Evolutionary conservation across 2,888 invertebrate genomes (phyloP), one percentile per base, ranked within the genome.

Genomic region (Rhyacophila evoluta): DNA sequence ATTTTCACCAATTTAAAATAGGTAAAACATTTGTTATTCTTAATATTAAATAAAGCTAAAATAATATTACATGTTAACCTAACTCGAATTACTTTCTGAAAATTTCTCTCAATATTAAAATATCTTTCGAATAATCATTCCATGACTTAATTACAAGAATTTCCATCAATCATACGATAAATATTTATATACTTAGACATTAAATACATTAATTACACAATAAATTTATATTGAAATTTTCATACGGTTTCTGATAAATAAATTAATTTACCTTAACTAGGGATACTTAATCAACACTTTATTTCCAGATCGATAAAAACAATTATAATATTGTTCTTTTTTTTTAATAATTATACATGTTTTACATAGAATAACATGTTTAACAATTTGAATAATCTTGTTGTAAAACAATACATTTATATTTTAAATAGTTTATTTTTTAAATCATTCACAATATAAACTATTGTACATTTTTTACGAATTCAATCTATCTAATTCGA

Each of bases 331-430:
- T 8, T 25, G 19, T 55, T 19, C 19, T 55, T 39, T 55, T 25
- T 19, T 55, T 55, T 55, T 25, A 25, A 55, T 55, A 12, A 55
- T 55, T 55, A 19, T 55, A 55, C 55, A 55, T 19, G 6, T 33
- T 2, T 8, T 19, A 55, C 15, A 39, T 55, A 55, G 55, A 19
- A 55, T 55, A 19, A 55, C 19, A 55, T 10, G 19, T 55, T 55
- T 55, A 55, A 55, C 12, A 55, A 8, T 55, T 12, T 12, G 55
- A 55, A 55, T 55, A 55, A 55, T 55, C 55, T 12, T 55, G 15
- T 55, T 55, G 55, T 55, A 55, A 55, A 55, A 55, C 55, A 55
- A 55, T 55, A 55, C 55, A 55, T 55, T 55, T 55, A 55, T 25
- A 55, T 25, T 19, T 55, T 55, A 4, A 33, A 33, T 4, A 4